phyloP scores from a whole-genome alignment of 2,113 vertebrate genomes.

The Peromyscus maniculatus region DNA sequence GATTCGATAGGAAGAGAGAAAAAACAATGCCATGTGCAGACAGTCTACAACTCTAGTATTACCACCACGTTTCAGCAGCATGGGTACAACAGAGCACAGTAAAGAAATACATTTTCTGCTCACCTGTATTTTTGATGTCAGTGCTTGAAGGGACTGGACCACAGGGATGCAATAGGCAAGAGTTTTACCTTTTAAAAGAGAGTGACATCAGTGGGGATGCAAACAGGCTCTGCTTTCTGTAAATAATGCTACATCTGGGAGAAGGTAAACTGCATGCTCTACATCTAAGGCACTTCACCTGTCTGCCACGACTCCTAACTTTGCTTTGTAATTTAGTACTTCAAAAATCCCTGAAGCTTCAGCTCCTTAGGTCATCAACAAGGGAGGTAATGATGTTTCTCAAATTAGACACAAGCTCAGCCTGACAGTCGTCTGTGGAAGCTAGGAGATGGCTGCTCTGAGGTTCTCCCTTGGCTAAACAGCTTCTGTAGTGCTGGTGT shows the following conservation, averaged over 20 bases:
- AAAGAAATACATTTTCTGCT: constrained; percentile 34
- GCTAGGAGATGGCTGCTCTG: background rate
- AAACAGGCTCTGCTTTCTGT: background rate
- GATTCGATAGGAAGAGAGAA: background rate
- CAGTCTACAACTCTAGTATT: background rate
- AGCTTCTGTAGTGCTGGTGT: background rate
- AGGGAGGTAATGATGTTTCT: background rate
- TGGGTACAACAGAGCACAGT: background rate
- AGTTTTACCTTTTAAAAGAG: constrained; percentile 93
- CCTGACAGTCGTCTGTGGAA: background rate
- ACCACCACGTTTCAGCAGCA: background rate
- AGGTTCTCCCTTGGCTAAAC: background rate
- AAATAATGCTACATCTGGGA: background rate
- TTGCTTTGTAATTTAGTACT: background rate
- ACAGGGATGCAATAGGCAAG: constrained; percentile 95
- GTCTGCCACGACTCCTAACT: too few relatives aligned
- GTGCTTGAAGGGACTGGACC: constrained; percentile 93
- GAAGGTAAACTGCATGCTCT: background rate
- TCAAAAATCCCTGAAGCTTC: background rate
- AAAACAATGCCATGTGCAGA: background rate
- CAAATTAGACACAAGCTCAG: background rate
- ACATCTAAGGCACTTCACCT: rapidly evolving
- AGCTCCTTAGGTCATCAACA: background rate
- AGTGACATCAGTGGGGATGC: constrained; percentile 22
- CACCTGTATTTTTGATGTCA: constrained; percentile 92